Evolutionary conservation across 1,140 invertebrate genomes (phyloP).

Genomic region (Anthonomus grandis): DNA sequence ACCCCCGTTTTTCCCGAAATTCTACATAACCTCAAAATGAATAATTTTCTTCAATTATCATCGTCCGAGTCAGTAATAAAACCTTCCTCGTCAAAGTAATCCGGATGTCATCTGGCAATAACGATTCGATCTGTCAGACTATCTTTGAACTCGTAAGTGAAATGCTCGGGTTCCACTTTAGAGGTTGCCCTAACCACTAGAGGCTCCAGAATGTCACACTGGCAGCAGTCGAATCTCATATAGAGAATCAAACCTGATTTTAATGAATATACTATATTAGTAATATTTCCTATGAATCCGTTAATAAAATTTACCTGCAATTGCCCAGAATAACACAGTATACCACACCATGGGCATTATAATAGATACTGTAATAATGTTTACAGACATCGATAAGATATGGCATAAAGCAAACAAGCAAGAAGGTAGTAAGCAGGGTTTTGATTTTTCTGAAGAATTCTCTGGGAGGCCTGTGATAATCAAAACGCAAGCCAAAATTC

Average conservation of each 20-base stretch:
- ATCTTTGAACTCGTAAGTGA: slow-evolving; percentile 24
- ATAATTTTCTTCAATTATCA: no score
- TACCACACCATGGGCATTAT: slow-evolving; percentile 25
- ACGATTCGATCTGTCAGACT: slow-evolving; percentile 13
- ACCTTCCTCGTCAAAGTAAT: slow-evolving; percentile 29
- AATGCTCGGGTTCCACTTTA: slow-evolving; percentile 11
- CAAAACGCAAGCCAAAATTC: slow-evolving; percentile 6
- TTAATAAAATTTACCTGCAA: slow-evolving; percentile 22
- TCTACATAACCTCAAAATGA: no score
- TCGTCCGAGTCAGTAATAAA: slow-evolving; percentile 28
- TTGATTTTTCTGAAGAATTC: slow-evolving; percentile 26
- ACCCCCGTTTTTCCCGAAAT: no score
- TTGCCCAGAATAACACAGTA: slow-evolving; percentile 26
- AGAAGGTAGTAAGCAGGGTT: slow-evolving; percentile 20
- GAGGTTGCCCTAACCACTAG: slow-evolving; percentile 15
- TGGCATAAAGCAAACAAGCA: slow-evolving; percentile 21
- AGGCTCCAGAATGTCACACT: slow-evolving; percentile 26
- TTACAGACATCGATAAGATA: slow-evolving; percentile 14
- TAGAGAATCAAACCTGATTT: slow-evolving; percentile 28
- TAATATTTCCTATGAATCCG: neutral
- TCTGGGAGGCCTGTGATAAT: slow-evolving; percentile 23
- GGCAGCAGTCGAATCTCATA: slow-evolving; percentile 30
- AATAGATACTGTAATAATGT: slow-evolving; percentile 16
- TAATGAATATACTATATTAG: neutral
- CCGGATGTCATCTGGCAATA: slow-evolving; percentile 33